Evolutionary conservation across 2,113 vertebrate genomes (phyloP), one percentile per base, ranked within the genome.

Genomic region (Sakesphorus luctuosus): DNA sequence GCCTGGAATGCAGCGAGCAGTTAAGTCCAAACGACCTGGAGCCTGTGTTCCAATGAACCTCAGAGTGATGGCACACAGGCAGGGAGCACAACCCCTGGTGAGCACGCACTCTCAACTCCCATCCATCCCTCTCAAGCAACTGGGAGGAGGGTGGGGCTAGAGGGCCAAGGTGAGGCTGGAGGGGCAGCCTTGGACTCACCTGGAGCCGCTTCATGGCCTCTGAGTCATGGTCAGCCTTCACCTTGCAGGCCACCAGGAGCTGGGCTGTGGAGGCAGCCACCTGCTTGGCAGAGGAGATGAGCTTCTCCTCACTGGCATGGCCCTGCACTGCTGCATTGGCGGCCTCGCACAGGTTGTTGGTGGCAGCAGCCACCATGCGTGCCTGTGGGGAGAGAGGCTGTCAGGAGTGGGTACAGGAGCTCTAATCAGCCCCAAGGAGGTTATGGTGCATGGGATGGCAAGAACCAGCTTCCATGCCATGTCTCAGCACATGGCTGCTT

Each of bases 201-300:
- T 99, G 99, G 47, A 99, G 98, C 69, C 99, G 98, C 97, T 99
- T 99, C 99, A 99, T 99, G 94, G 99, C 99, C 97, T 99, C 99
- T 0, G 99, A 99, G 96, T 99, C 99, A 24, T 99, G 99, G 97
- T 99, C 99, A 18, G 99, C 99, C 97, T 99, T 99, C 93, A 99
- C 99, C 96, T 99, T 99, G 96, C 99, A 99, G 96, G 99, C 99
- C 94, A 99, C 99, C 52, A 99, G 98, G 87, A 99, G 97, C 97
- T 99, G 99, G 36, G 99, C 99, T 0, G 99, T 99, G 91, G 99
- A 99, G n/a, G 99, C 99, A 2, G 99, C 99, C 14, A 99, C 99
- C 97, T 99, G 99, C 97, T 99, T 99, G 90, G 99, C 99, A 0
- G 99, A 99, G 7, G 98, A 99, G 98, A 99, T 99, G 91, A 99